Percentiles rank a stretch among this genome's conserved stretches.
Conservation (phyloP, 2,113 vertebrate genomes). For the Gymnogyps californianus region DNA sequence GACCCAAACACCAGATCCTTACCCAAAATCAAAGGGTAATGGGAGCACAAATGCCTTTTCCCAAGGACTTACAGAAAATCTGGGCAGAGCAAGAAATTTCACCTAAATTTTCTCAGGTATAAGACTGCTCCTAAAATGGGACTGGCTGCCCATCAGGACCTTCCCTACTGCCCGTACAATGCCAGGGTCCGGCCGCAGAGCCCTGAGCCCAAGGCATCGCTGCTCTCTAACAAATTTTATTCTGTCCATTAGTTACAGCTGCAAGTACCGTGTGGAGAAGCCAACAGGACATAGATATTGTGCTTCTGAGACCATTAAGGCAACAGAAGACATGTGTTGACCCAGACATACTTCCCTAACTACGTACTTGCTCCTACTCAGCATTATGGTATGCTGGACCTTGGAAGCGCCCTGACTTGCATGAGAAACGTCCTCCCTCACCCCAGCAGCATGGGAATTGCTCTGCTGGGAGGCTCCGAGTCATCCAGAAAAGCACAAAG, state of each 20-base stretch:
- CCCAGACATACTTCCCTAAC: conserved; percentile 66
- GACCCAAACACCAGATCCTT: neutral
- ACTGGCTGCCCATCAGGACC: neutral
- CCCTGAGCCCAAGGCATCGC: neutral
- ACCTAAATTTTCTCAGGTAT: neutral
- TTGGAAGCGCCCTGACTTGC: conserved; percentile 45
- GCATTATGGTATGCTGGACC: conserved; percentile 62
- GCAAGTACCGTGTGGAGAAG: neutral
- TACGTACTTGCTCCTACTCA: conserved; percentile 58
- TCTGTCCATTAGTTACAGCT: neutral
- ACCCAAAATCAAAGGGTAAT: neutral
- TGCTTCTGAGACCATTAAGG: conserved; percentile 55
- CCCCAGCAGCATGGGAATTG: conserved; percentile 46
- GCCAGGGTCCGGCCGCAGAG: rapidly evolving
- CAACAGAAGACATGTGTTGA: conserved; percentile 62
- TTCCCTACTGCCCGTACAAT: rapidly evolving
- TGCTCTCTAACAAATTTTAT: neutral
- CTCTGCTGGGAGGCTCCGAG: neutral
- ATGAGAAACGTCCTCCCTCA: conserved; percentile 58
- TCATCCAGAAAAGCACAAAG: neutral
- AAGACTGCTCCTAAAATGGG: neutral
- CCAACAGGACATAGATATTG: conserved; percentile 29
- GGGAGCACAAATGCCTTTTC: neutral
- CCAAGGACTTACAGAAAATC: neutral
- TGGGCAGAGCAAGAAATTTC: neutral